phyloP scores from a whole-genome alignment of 2,888 invertebrate genomes.

The Autographa gamma region DNA sequence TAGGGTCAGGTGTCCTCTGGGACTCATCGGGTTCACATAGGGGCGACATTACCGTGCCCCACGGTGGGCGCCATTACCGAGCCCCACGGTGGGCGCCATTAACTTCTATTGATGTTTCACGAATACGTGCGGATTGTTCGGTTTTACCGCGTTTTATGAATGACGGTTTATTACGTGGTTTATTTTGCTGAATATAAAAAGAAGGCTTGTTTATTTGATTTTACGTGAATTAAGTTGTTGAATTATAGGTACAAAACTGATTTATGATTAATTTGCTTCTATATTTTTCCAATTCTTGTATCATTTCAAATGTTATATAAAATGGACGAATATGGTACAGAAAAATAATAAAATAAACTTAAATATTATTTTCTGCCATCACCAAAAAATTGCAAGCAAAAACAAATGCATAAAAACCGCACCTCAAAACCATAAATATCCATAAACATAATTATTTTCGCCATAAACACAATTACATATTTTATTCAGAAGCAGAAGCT shows the following conservation, averaged over 20 bases:
- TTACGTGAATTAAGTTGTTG: slow-evolving; percentile 1
- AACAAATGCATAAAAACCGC: neutral
- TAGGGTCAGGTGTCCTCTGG: slow-evolving; percentile 47
- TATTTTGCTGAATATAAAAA: slow-evolving; percentile 9
- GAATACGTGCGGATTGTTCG: slow-evolving; percentile 35
- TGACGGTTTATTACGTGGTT: slow-evolving; percentile 29
- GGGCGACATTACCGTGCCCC: slow-evolving; percentile 35
- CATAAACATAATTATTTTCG: slow-evolving; percentile 7
- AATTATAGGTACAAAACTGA: no score
- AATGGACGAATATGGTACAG: no score
- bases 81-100: slow-evolving; percentile 60
- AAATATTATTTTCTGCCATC: neutral
- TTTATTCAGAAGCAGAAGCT: slow-evolving; percentile 23
- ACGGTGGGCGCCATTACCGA: slow-evolving; percentile 41
- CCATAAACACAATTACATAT: slow-evolving; percentile 31
- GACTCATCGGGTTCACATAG: slow-evolving; percentile 38
- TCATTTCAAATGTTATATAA: no score
- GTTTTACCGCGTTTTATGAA: slow-evolving; percentile 38
- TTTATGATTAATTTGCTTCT: no score
- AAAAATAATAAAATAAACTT: no score
- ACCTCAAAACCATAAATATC: neutral
- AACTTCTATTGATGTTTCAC: slow-evolving; percentile 42
- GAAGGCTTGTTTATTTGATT: slow-evolving; percentile 18
- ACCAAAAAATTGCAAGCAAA: neutral
- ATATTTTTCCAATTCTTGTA: no score